phyloP scores from a whole-genome alignment of 2,797 vertebrate species.

The Prionace glauca region DNA sequence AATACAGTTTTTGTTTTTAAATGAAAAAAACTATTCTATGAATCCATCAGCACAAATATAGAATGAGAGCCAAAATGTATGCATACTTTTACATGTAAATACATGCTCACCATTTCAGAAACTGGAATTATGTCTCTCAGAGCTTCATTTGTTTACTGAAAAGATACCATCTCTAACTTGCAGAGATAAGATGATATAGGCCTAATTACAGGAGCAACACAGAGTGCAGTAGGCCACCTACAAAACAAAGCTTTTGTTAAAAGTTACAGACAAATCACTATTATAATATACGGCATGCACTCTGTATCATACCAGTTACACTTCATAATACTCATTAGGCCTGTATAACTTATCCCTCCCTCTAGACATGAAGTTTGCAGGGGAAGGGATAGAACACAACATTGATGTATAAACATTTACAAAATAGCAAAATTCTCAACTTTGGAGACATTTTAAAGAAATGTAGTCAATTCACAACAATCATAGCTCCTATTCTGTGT shows the following conservation, averaged over 20 bases:
- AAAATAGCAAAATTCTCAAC: conserved; percentile 31
- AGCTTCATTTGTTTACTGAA: not conserved
- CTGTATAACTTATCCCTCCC: not conserved
- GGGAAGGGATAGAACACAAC: not conserved
- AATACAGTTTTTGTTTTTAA: conserved; percentile 28
- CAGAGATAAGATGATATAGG: conserved; percentile 3
- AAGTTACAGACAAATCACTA: not conserved
- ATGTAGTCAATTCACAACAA: conserved; percentile 31
- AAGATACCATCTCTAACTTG: not conserved
- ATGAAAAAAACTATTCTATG: not conserved
- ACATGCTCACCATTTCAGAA: not conserved
- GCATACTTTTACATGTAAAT: conserved; percentile 11
- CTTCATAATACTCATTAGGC: conserved; percentile 13
- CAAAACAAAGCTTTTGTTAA: not conserved
- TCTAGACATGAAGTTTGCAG: not conserved
- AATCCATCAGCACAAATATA: conserved; percentile 9
- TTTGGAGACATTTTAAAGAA: conserved; percentile 4
- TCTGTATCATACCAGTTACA: conserved; percentile 15
- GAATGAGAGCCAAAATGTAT: not conserved
- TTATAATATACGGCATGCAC: not conserved
- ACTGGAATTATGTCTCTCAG: not conserved
- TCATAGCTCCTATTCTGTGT: conserved; percentile 3
- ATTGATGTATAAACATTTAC: not conserved
- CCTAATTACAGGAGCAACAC: not conserved
- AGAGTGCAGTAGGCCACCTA: conserved; percentile 19